phyloP scores from a whole-genome alignment of 2,113 vertebrate species.

The Ictalurus furcatus region DNA sequence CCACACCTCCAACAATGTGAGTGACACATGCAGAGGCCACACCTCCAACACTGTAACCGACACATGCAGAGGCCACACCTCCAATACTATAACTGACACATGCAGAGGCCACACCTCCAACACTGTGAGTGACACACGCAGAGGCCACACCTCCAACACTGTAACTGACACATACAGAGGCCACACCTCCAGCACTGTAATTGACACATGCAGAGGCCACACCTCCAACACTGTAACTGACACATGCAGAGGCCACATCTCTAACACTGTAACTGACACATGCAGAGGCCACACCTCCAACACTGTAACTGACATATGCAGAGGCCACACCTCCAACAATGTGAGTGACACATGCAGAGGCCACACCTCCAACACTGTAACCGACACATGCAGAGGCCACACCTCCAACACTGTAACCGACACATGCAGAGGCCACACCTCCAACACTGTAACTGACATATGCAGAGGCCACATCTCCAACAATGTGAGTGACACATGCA shows the following conservation, averaged over 20 bases:
- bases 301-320: neutral
- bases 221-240: neutral
- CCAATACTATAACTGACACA: neutral
- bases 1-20: neutral
- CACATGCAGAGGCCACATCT: neutral
- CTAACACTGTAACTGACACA: neutral
- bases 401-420: neutral
- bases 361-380: neutral
- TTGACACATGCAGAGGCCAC: neutral
- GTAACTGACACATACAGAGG: neutral
- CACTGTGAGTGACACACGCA: neutral
- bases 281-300: neutral
- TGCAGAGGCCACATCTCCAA: neutral
- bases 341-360: neutral
- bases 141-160: neutral
- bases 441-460: neutral
- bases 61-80: neutral
- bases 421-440: neutral
- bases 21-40: neutral
- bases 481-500: neutral
- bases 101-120: neutral
- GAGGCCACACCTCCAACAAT: neutral
- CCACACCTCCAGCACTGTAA: neutral
- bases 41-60: neutral
- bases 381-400: neutral